phyloP scores from a whole-genome alignment of 2,797 vertebrate genomes.

The Anguilla anguilla region DNA sequence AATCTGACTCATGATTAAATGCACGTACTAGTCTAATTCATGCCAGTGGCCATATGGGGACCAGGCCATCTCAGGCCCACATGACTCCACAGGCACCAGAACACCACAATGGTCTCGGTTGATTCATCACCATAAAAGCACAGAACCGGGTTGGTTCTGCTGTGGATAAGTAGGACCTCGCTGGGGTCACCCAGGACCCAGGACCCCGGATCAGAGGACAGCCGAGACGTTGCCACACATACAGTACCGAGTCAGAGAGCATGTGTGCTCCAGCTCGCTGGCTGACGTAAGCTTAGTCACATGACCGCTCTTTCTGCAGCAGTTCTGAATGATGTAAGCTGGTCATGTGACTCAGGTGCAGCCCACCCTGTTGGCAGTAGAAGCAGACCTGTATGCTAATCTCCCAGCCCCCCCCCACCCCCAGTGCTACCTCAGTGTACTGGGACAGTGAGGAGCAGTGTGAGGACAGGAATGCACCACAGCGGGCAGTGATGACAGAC shows the following conservation, averaged over 20 bases:
- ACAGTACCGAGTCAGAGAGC: neutral
- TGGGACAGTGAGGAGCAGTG: neutral
- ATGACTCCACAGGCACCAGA: neutral
- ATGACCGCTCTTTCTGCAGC: neutral
- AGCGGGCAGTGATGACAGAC: neutral
- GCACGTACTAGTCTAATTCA: neutral
- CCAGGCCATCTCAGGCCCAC: neutral
- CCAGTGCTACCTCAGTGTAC: neutral
- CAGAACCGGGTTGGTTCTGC: neutral
- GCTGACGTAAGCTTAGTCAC: neutral
- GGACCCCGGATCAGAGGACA: neutral
- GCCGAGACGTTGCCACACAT: neutral
- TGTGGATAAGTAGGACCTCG: neutral
- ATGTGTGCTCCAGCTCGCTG: neutral
- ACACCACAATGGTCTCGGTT: neutral
- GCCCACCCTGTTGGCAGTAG: neutral
- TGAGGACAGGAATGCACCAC: neutral
- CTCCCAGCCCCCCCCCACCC: neutral
- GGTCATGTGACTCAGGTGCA: neutral
- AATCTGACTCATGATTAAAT: neutral
- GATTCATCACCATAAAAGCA: neutral
- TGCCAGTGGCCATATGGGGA: neutral
- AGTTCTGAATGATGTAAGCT: neutral
- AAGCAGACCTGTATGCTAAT: neutral
- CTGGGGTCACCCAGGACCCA: neutral